phyloP scores from a whole-genome alignment of 2,888 invertebrate genomes.

The Anthophora plumipes region DNA sequence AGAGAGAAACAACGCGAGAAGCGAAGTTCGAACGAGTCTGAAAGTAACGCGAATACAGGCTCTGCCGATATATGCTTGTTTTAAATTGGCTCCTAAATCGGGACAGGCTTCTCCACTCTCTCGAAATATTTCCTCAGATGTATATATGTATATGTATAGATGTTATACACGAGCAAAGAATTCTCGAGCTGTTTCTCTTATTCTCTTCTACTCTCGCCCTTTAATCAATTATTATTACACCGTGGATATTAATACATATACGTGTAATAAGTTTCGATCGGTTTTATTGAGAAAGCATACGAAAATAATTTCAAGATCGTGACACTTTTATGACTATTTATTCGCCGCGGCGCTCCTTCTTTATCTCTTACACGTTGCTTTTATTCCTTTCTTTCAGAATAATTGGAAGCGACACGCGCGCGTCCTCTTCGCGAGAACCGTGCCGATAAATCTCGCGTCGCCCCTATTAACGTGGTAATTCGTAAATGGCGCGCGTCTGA shows the following conservation, averaged over 20 bases:
- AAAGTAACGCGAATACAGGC: slow-evolving; percentile 43
- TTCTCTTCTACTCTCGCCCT: neutral
- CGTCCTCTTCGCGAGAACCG: neutral
- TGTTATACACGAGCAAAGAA: too few relatives aligned
- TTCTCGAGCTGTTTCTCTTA: too few relatives aligned
- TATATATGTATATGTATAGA: neutral
- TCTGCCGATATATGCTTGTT: slow-evolving; percentile 35
- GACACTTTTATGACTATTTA: slow-evolving; percentile 17
- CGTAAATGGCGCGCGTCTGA: slow-evolving; percentile 57
- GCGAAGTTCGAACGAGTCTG: slow-evolving; percentile 29
- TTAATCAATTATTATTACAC: slow-evolving; percentile 22
- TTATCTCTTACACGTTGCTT: neutral
- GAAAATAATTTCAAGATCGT: slow-evolving; percentile 15
- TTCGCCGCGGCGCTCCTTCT: too few relatives aligned
- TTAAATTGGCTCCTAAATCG: slow-evolving; percentile 52
- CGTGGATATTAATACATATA: too few relatives aligned
- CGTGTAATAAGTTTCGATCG: neutral
- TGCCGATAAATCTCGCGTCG: slow-evolving; percentile 45
- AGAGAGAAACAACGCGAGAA: slow-evolving; percentile 7
- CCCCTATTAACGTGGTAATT: slow-evolving; percentile 60
- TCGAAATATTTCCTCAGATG: slow-evolving; percentile 20
- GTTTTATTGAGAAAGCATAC: neutral
- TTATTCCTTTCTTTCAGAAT: neutral
- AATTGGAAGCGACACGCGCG: slow-evolving; percentile 31
- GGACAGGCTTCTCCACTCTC: slow-evolving; percentile 30